A percentile compares a stretch with the other conserved stretches of the same genome.
Conservation (phyloP, 2,113 vertebrate species). For the Strigops habroptila region DNA sequence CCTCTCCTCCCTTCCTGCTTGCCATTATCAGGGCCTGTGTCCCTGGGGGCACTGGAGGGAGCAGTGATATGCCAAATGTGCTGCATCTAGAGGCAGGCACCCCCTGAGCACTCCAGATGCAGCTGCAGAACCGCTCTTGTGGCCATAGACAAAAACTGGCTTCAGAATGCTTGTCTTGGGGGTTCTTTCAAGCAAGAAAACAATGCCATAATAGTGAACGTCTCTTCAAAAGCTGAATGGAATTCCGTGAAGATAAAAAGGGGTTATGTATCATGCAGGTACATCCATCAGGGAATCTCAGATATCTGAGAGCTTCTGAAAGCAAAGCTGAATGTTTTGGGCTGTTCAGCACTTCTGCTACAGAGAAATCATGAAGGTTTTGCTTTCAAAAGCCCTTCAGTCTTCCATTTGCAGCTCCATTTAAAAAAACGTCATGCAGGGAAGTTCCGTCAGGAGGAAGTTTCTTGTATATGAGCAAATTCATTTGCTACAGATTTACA, state of each 20-base stretch:
- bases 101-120: not conserved
- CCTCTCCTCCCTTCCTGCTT: not conserved
- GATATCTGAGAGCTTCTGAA: not conserved
- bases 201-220: not conserved
- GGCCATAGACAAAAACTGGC: not conserved
- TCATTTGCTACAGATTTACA: not conserved
- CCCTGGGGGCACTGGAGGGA: not conserved
- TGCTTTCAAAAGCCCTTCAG: not conserved
- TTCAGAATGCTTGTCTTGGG: not conserved
- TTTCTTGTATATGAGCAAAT: not conserved
- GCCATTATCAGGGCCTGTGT: not conserved
- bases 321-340: not conserved
- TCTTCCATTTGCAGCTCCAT: not conserved
- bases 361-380: not conserved
- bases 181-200: not conserved
- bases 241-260: not conserved
- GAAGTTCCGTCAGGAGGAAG: not conserved
- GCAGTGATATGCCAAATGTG: not conserved
- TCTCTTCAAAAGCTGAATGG: slow-evolving; percentile 10
- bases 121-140: not conserved
- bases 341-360: not conserved
- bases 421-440: not conserved
- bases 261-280: not conserved
- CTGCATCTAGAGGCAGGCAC: not conserved
- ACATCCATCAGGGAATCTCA: not conserved